Evolutionary conservation across 1,140 invertebrate genomes (phyloP).

Genomic region (Lordiphosa clarofinis): DNA sequence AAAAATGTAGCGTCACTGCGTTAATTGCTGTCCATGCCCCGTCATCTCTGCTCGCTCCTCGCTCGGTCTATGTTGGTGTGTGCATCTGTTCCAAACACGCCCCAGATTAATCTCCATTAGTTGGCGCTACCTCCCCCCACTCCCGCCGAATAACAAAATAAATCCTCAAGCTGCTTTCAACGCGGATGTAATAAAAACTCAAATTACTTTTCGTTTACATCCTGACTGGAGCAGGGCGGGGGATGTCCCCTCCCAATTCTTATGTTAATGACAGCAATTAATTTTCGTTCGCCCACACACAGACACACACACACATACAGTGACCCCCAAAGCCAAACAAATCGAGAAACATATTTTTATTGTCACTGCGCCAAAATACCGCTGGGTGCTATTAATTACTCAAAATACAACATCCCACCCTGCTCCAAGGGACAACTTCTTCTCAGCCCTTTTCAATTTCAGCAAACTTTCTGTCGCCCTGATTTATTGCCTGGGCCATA

Average conservation of each 20-base stretch:
- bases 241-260: slow-evolving; percentile 27
- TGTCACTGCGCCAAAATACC: slow-evolving; percentile 58
- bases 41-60: slow-evolving; percentile 44
- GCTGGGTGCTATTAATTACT: slow-evolving; percentile 74
- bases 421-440: slow-evolving; percentile 31
- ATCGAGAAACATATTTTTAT: slow-evolving; percentile 73
- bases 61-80: slow-evolving; percentile 22
- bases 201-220: slow-evolving; percentile 76
- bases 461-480: slow-evolving; percentile 23
- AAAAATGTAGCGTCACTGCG: slow-evolving; percentile 65
- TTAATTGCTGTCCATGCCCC: slow-evolving; percentile 60
- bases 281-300: slow-evolving; percentile 48
- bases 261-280: slow-evolving; percentile 73
- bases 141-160: slow-evolving; percentile 19
- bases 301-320: slow-evolving; percentile 13
- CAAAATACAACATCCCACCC: slow-evolving; percentile 38
- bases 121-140: slow-evolving; percentile 5
- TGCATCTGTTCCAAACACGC: slow-evolving; percentile 44
- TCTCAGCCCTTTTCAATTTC: slow-evolving; percentile 72
- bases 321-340: slow-evolving; percentile 56
- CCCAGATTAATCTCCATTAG: slow-evolving; percentile 74
- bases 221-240: slow-evolving; percentile 30
- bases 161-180: slow-evolving; percentile 55
- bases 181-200: slow-evolving; percentile 76
- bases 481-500: slow-evolving; percentile 63